A percentile compares a stretch with the other conserved stretches of the same genome.
phyloP scores from a whole-genome alignment of 2,888 invertebrate genomes.

The Aleiodes leptofemur region DNA sequence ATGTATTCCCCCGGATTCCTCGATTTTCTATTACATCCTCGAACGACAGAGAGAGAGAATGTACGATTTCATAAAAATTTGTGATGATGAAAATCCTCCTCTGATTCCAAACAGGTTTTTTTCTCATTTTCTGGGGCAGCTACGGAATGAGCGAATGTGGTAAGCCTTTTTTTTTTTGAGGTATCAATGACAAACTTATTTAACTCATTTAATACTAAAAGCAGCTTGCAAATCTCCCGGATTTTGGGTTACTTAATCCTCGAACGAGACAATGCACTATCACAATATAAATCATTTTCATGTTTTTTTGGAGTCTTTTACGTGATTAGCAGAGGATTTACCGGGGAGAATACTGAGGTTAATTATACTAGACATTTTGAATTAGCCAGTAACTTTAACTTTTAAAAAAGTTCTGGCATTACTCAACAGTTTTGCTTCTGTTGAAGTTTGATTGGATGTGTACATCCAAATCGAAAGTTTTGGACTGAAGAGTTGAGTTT shows the following conservation, averaged over 20 bases:
- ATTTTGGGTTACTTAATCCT: conserved; percentile 14
- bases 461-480: conserved; percentile 36
- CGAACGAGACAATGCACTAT: conserved; percentile 20
- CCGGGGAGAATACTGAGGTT: neutral
- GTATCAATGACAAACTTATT: conserved; percentile 7
- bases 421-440: conserved; percentile 27
- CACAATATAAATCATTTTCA: conserved; percentile 8
- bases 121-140: too few species aligned
- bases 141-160: neutral
- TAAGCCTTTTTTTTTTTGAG: neutral
- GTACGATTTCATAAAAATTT: conserved; percentile 10
- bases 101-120: neutral
- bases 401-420: conserved; percentile 30
- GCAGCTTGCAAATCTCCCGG: conserved; percentile 18
- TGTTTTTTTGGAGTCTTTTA: neutral
- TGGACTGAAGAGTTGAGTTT: conserved; percentile 38
- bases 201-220: conserved; percentile 4
- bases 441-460: conserved; percentile 46
- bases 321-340: neutral
- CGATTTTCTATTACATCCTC: conserved; percentile 11
- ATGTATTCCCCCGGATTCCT: conserved; percentile 19
- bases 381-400: conserved; percentile 24
- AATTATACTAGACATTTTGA: neutral
- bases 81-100: conserved; percentile 2
- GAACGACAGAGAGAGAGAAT: conserved; percentile 11